phyloP scores from a whole-genome alignment of 2,888 invertebrate genomes.

The Perizoma affinitatum region DNA sequence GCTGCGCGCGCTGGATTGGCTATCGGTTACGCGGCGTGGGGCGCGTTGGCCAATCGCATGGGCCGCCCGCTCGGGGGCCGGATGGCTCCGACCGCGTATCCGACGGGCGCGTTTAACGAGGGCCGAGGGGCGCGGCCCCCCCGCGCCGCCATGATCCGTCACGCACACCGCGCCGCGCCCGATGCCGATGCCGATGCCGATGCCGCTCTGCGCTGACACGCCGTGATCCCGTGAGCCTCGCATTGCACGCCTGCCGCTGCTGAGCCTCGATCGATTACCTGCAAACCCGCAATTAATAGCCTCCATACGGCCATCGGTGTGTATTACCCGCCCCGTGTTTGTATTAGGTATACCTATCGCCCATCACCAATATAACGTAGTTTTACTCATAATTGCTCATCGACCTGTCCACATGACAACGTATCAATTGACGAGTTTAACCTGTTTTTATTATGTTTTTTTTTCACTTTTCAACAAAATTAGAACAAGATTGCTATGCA shows the following conservation, averaged over 20 bases:
- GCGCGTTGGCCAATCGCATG: conserved; percentile 73
- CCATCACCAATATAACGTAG: conserved; percentile 55
- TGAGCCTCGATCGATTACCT: conserved; percentile 73
- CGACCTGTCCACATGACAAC: conserved; percentile 32
- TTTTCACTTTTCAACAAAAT: no score
- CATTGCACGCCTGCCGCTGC: conserved; percentile 30
- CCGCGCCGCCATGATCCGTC: conserved; percentile 82
- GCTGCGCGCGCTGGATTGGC: conserved; percentile 68
- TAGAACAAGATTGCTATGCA: no score
- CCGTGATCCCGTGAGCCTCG: conserved; percentile 42
- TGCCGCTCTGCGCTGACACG: conserved; percentile 39
- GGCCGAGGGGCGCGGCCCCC: conserved; percentile 75
- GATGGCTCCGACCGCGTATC: conserved; percentile 79
- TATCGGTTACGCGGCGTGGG: conserved; percentile 72
- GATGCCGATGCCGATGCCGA: conserved; percentile 38
- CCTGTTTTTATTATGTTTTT: not conserved
- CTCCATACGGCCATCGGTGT: conserved; percentile 75
- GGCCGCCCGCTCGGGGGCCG: conserved; percentile 70
- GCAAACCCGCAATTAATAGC: conserved; percentile 82
- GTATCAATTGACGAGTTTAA: conserved; percentile 11
- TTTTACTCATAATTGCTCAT: conserved; percentile 47
- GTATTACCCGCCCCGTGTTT: conserved; percentile 72
- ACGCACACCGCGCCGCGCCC: conserved; percentile 64
- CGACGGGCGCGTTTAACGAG: conserved; percentile 80
- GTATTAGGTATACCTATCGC: conserved; percentile 48